Evolutionary conservation across 2,797 vertebrate genomes (phyloP), one percentile per base, ranked within the genome.

Genomic region (Channallabes apus): DNA sequence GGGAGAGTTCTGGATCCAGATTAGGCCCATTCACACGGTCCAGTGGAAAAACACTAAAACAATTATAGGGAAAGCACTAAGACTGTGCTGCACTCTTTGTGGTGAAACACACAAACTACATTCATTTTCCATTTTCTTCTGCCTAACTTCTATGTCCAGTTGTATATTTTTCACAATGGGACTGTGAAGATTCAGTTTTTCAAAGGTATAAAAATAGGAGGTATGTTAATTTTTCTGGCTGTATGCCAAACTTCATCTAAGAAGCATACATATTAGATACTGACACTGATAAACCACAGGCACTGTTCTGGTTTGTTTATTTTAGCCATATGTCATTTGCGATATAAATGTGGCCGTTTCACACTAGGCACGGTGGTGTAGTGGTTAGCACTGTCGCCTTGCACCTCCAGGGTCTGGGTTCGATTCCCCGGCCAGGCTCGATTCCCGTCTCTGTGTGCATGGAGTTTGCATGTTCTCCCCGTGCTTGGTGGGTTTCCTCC

Each of bases 161-260:
- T 51, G 41, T 17, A 27, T 46, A 27, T 69, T 46, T 38, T 11
- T 11, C n/a, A 75, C 20, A 75, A 29, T 18, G n/a, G 46, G 69
- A 0, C 11, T 46, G 4, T n/a, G 22, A 12, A 73, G 12, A 73
- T 6, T 7, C 12, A 27, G 38, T 38, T 69, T 69, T 7, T 35
- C 67, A 69, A 32, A 8, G 32, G 20, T 54, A 17, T 27, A 54
- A 54, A 27, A 27, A 75, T 56, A 76, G 17, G 15, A 73, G 71
- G 4, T 51, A 17, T 51, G 71, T 24, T 46, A 24, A n/a, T 72
- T 72, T 72, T 6, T 72, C 38, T 72, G 38, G 38, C 5, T 46
- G 41, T 73, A 17, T n/a, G 22, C 71, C 71, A 73, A 46, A 51
- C 14, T 73, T 14, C 71, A 73, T n/a, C 69, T 41, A 72, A 72